These are phyloP conservation scores for Osmerus mordax DNA, from an alignment of 2,113 vertebrate species.

Conservation along the genomic window DNA sequence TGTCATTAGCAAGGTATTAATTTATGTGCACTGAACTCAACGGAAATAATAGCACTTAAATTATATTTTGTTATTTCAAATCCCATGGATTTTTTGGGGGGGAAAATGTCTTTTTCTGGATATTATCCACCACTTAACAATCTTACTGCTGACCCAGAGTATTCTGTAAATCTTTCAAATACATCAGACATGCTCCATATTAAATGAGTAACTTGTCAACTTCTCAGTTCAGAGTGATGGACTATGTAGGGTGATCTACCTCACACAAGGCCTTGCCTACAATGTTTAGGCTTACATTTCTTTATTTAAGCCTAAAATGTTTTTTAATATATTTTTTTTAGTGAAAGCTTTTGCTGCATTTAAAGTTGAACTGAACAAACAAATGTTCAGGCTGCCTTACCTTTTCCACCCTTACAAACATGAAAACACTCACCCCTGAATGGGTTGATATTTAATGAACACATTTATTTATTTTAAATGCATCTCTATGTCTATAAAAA, in stretches of 20 bases:
- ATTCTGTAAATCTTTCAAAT: no score
- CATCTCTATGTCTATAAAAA: neutral
- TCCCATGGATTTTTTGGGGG: neutral
- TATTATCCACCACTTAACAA: neutral
- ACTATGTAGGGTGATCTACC: no score
- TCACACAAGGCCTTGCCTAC: no score
- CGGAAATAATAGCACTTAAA: neutral
- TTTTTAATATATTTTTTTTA: neutral
- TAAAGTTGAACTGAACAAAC: neutral
- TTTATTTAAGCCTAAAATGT: no score
- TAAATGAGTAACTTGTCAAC: no score
- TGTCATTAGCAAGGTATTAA: neutral
- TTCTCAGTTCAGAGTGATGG: no score
- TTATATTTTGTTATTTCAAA: conserved; percentile 4
- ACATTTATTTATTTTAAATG: neutral
- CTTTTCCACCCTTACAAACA: no score
- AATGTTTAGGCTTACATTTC: no score
- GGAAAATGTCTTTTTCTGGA: conserved; percentile 10
- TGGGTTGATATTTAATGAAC: neutral
- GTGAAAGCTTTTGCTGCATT: neutral
- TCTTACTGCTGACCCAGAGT: neutral
- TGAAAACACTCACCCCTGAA: neutral
- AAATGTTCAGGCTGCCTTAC: no score
- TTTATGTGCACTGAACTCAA: neutral
- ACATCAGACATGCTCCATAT: no score